These are phyloP conservation scores for Steatocranus sp. DNA, from an alignment of 2,797 vertebrate species.

Conservation along the genomic window DNA sequence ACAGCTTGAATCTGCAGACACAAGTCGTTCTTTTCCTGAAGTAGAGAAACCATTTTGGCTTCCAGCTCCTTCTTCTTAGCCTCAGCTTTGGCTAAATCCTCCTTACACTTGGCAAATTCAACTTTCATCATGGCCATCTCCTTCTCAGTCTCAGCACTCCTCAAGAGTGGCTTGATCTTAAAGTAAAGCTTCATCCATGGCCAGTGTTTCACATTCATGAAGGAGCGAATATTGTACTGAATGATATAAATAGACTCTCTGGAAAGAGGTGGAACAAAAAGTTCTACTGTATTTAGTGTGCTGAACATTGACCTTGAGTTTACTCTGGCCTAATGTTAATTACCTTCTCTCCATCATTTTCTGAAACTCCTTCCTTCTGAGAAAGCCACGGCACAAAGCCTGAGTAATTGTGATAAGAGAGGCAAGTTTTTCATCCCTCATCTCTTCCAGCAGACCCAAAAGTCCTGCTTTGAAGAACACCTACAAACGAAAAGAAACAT, in stretches of 20 bases:
- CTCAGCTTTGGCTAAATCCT: constrained; percentile 80
- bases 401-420: constrained; percentile 77
- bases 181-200: constrained; percentile 91
- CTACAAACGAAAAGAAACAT: constrained; percentile 21
- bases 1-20: constrained; percentile 83
- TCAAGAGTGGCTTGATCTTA: constrained; percentile 87
- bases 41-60: constrained; percentile 82
- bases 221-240: constrained; percentile 84
- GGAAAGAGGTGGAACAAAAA: not conserved
- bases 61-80: constrained; percentile 83
- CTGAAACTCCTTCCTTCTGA: constrained; percentile 75
- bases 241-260: constrained; percentile 82
- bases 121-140: constrained; percentile 86
- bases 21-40: constrained; percentile 86
- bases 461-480: constrained; percentile 85
- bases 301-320: not conserved
- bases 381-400: constrained; percentile 75
- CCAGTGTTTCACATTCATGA: constrained; percentile 90
- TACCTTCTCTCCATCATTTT: constrained; percentile 78
- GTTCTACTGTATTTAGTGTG: not conserved
- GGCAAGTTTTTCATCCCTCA: constrained; percentile 79
- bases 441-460: constrained; percentile 78
- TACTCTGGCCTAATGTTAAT: not conserved
- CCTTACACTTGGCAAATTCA: constrained; percentile 71
- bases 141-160: constrained; percentile 86